Evolutionary conservation across 2,113 vertebrate species (phyloP).

Genomic region (Gallinago paraguaiae): DNA sequence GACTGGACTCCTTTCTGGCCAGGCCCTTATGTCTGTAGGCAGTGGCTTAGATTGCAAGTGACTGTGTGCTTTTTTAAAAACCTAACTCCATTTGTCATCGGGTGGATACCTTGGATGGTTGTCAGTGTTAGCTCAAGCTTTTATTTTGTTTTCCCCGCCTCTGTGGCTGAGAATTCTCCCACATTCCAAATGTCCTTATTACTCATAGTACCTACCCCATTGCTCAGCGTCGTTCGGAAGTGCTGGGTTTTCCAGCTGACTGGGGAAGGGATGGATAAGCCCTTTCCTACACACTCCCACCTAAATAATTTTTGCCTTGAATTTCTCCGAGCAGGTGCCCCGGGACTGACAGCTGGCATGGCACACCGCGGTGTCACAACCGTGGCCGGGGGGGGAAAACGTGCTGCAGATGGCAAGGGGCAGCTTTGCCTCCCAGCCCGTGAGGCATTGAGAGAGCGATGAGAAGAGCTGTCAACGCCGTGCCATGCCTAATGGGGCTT

Average conservation of each 20-base stretch:
- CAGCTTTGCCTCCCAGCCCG: not conserved
- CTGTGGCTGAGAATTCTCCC: not conserved
- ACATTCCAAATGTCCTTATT: not conserved
- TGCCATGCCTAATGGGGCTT: constrained; percentile 16
- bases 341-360: constrained; percentile 13
- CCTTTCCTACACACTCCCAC: not conserved
- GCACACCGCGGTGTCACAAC: not conserved
- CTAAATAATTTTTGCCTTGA: constrained; percentile 23
- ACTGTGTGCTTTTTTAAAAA: not conserved
- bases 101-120: not conserved
- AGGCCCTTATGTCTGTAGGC: not conserved
- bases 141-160: not conserved
- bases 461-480: constrained; percentile 47
- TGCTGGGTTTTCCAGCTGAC: not conserved
- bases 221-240: not conserved
- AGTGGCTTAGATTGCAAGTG: not conserved
- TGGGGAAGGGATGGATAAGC: not conserved
- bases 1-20: not conserved
- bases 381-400: not conserved
- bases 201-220: not conserved
- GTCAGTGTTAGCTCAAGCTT: constrained; percentile 2
- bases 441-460: not conserved
- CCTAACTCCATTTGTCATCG: not conserved
- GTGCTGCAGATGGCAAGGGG: constrained; percentile 26
- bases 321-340: constrained; percentile 45